Base-by-base conservation (phyloP, 1,140 invertebrate species). In the Onthophagus taurus region DNA sequence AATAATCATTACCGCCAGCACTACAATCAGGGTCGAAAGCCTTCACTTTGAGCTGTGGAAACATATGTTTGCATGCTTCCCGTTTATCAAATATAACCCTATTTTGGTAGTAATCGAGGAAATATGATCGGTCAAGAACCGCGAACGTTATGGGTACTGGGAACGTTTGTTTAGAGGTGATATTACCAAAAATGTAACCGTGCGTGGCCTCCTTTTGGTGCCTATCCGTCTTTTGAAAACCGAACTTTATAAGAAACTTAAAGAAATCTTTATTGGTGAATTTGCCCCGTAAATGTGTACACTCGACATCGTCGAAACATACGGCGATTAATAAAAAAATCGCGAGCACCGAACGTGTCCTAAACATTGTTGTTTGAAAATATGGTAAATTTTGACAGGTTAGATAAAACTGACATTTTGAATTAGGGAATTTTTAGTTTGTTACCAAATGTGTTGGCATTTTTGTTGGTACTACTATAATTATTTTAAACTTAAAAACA, bases 181-280 rank as follows among this genome's bases (percentile, higher is more conserved):
- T 78, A 68, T 96, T 96, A 12, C 92, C 93, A 65, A 91, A 96
- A 53, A 96, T 92, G 64, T 90, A 96, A 19, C 94, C 93, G 67
- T 84, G 82, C 45, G 89, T 90, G 49, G 85, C 79, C 50, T 78
- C 78, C 55, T 80, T 71, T 51, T 82, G 75, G 62, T 87, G 77
- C 16, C 78, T 74, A 63, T 93, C 86, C n/a, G 91, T 94, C 67
- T 96, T 93, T 69, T 96, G 90, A 65, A 97, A 91, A 42, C 92
- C 93, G 67, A 96, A 97, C 68, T 96, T 96, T 2, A 88, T 75
- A 23, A 97, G 70, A 68, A 96, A 94, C 59, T 83, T 78, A 63
- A 94, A 95, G 64, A 94, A 95, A 26, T 88, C 77, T 3, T 70
- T 68, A 1, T 77, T 77, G 44, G 75, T 69, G 59, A 81, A 85